Base-by-base conservation (phyloP, 1,140 invertebrate species). In the Drepana arcuata region DNA sequence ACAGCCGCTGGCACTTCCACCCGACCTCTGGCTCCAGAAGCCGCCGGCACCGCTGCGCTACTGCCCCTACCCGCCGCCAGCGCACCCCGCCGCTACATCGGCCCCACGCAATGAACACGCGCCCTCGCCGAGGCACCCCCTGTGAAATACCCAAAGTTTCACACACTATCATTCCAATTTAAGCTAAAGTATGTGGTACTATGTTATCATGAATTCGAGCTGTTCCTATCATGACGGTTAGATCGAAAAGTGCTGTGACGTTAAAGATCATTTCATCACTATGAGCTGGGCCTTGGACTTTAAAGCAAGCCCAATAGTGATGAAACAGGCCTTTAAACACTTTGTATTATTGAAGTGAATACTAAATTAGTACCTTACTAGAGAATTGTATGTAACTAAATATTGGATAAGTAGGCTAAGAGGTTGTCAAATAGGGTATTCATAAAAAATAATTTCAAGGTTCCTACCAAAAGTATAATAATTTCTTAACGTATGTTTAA, bases 1-100 rank as follows among this genome's bases (percentile, higher is more conserved):
- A 2, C 73, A 74, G 25, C 77, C 77, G 0, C 55, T 79, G 0
- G 60, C 55, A 1, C 48, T 75, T 1, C 79, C 74, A 2, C 70
- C 73, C 1, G 78, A 82, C 35, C 63, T 81, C 7, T 82, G 78
- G 78, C 49, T 82, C 16, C 80, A 82, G 48, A 82, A 84, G 28
- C 65, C 79, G 2, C 71, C 77, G 0, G 38, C 72, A 10, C 70
- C 73, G 1, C 48, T 82, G 3, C 59, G 82, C 26, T 84, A 83
- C 58, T 74, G 70, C 47, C 82, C 82, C 9, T 83, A 84, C 48
- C 82, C 79, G 9, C 72, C 77, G 4, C 77, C 73, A 9, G 44
- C 62, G 32, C 73, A 64, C 47, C 60, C 55, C 18, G 41, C 52
- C n/a, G 63, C 64, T n/a, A n/a, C n/a, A n/a, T 51, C 53, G 2